Evolutionary conservation across 1,140 invertebrate species (phyloP).

Genomic region (Listronotus oregonensis): DNA sequence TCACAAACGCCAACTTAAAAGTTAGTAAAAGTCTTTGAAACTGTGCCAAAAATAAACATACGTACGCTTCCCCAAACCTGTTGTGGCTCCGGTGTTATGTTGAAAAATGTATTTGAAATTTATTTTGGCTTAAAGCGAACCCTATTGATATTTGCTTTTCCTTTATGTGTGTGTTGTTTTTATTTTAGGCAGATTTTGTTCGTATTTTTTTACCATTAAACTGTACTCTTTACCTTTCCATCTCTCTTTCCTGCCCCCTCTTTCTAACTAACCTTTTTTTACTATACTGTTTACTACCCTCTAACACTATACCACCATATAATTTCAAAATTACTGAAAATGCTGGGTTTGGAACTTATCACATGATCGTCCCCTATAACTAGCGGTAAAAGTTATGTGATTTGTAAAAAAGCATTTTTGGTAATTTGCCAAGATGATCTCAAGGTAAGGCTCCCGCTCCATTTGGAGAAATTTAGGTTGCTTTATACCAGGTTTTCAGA

Average conservation of each 20-base stretch:
- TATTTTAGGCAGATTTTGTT: not conserved
- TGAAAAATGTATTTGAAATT: not conserved
- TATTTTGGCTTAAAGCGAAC: slow-evolving; percentile 11
- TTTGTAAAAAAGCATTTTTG: no score
- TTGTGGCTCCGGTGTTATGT: not conserved
- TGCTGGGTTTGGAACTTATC: no score
- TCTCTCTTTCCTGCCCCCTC: not conserved
- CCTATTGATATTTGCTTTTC: not conserved
- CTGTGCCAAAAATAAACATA: not conserved
- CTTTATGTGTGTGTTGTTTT: slow-evolving; percentile 4
- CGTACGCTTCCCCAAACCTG: not conserved
- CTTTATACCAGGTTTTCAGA: no score
- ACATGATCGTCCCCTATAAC: no score
- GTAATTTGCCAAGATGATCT: no score
- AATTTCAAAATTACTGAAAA: not conserved
- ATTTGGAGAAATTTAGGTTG: no score
- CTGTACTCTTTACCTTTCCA: not conserved
- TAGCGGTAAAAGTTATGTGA: no score
- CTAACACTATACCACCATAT: slow-evolving; percentile 3
- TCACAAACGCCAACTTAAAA: no score
- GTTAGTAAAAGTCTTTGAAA: not conserved
- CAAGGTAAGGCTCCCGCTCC: no score
- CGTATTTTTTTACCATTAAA: not conserved
- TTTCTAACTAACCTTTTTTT: not conserved
- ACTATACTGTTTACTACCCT: slow-evolving; percentile 18